Conservation (phyloP, 2,888 invertebrate genomes). For the Ormia ochracea region DNA sequence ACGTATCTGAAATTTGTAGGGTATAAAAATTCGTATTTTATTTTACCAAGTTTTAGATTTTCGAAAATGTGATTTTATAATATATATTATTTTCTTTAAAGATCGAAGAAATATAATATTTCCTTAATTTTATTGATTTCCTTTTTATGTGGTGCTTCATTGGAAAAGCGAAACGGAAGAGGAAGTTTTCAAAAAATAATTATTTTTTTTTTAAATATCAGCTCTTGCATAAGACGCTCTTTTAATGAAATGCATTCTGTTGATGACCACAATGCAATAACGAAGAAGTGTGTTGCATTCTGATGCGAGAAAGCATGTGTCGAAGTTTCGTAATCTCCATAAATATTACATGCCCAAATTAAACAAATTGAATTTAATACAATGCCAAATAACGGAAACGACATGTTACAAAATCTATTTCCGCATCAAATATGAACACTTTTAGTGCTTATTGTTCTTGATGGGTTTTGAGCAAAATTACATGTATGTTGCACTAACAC, state of each 20-base stretch:
- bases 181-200: not conserved
- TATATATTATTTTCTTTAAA: no score
- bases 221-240: not conserved
- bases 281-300: not conserved
- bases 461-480: not conserved
- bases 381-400: slow-evolving; percentile 26
- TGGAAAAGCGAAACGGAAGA: not conserved
- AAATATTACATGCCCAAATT: slow-evolving; percentile 36
- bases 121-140: no score
- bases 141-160: not conserved
- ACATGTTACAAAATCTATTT: slow-evolving; percentile 34
- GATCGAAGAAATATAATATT: no score
- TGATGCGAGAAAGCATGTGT: not conserved
- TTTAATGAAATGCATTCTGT: not conserved
- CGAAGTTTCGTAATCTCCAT: slow-evolving; percentile 16
- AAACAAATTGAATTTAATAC: slow-evolving; percentile 35
- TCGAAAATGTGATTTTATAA: no score
- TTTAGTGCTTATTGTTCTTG: not conserved
- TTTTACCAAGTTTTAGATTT: no score
- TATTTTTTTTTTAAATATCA: not conserved
- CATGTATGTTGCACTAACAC: not conserved
- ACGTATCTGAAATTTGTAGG: no score
- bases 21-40: no score
- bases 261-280: not conserved
- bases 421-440: slow-evolving; percentile 30